Evolutionary conservation across 2,113 vertebrate species (phyloP), one percentile per base, ranked within the genome.

Genomic region (Gambusia affinis): DNA sequence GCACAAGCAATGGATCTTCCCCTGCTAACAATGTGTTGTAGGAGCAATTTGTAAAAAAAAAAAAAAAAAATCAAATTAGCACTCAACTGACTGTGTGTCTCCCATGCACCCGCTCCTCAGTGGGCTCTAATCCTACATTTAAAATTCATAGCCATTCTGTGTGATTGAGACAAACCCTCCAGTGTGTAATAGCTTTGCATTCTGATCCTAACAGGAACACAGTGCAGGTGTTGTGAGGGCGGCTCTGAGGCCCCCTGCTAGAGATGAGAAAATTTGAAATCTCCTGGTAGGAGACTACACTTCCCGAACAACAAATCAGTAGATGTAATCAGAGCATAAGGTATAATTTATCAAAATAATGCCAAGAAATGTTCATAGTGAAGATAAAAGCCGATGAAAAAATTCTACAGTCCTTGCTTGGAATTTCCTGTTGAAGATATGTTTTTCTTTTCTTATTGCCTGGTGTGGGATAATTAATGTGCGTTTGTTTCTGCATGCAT

Each of bases 91-190:
- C 86, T 87, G 85, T 79, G 78, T 78, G 77, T 78, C 73, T 85
- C 83, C 86, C 83, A 80, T 89, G 78, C 70, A 88, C 76, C 81
- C 71, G 65, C 84, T 87, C 82, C 92, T 91, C 86, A 81, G 86
- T 85, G 71, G 92, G 81, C 83, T 66, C 79, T 94, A 94, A 92
- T 93, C 90, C 92, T 51, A 64, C 81, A 85, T 92, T 93, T 92
- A 88, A 92, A 91, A 94, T 93, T 89, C 91, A 92, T 92, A 93
- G 89, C 91, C 89, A 91, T 92, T 92, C 87, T 39, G 88, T 85
- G 87, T 88, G 90, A 89, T 90, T 90, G 88, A 92, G 88, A 93
- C 90, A 92, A 92, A 88, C 88, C 88, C 91, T 90, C 91, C 88
- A 89, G 88, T 90, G 91, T 92, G 88, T 91, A 91, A 92, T 90